Evolutionary conservation across 2,113 vertebrate genomes (phyloP).

Genomic region (Neodontobutis hainanensis): DNA sequence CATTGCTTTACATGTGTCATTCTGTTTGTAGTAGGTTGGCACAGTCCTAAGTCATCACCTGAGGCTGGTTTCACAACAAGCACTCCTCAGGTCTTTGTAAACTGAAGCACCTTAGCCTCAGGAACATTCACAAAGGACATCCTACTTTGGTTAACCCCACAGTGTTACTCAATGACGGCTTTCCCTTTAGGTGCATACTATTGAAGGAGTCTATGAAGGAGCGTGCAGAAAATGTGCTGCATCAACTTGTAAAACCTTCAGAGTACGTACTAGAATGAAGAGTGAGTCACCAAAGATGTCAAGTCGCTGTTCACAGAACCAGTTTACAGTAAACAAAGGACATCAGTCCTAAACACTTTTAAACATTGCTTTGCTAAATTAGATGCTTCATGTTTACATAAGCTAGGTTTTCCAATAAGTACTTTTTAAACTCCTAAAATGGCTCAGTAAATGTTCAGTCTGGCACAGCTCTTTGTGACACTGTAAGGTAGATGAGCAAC

Average conservation of each 20-base stretch:
- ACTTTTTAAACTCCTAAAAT: too few species aligned
- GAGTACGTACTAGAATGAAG: not conserved
- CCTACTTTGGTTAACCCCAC: not conserved
- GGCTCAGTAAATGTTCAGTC: too few species aligned
- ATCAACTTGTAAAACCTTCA: slow-evolving; percentile 12
- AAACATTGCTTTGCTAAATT: too few species aligned
- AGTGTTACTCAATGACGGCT: slow-evolving; percentile 20
- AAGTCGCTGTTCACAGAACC: too few species aligned
- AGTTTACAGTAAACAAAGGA: not conserved
- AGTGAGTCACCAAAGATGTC: not conserved
- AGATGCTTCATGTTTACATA: too few species aligned
- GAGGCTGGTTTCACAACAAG: not conserved
- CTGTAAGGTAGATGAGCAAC: too few species aligned
- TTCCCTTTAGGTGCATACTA: slow-evolving; percentile 17
- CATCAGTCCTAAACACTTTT: not conserved
- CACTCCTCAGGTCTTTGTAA: slow-evolving; percentile 5
- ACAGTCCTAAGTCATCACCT: not conserved
- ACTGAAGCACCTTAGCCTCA: not conserved
- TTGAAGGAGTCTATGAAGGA: not conserved
- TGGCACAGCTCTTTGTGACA: too few species aligned
- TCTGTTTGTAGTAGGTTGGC: not conserved
- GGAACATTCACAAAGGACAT: not conserved
- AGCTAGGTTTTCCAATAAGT: too few species aligned
- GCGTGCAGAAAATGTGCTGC: not conserved
- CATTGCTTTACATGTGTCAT: not conserved